Base-by-base conservation (phyloP, 2,113 vertebrate genomes). In the Ochotona curzoniae region DNA sequence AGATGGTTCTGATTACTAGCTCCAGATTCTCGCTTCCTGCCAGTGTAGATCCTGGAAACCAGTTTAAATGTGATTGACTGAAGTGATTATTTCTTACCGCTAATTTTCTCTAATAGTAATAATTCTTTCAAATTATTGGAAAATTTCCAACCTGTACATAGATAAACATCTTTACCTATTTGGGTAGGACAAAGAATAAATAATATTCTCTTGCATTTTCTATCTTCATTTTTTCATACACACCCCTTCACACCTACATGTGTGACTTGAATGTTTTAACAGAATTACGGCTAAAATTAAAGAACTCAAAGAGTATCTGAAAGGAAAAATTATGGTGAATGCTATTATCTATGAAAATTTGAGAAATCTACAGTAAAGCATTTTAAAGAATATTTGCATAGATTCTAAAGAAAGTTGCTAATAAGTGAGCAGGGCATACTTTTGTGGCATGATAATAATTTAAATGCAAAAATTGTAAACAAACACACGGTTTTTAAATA, bases 211-310 rank as follows among this genome's bases (percentile, higher is more conserved):
- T 67, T 2, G 84, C 35, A 32, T n/a, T 95, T 47, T 87, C 28
- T 78, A 17, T 82, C 3, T 20, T 75, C 2, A 30, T 1, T 64
- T 28, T 67, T 0, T 63, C 38, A 38, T 30, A 47, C 17, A 49
- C 51, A 25, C 25, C 17, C n/a, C 26, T 9, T 26, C 25, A 26
- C 54, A 38, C 30, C 63, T 10, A 67, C 17, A 30, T 73, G 70
- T 57, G 54, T 25, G 11, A 30, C 49, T 88, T 92, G 49, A 89
- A 61, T 89, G 12, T 83, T 63, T 57, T 64, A 51, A 28, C 10
- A 75, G n/a, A 63, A 76, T 84, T 81, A 74, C 78, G 82, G 61
- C 23, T 83, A 18, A 91, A 88, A 63, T 88, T 89, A 90, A 92
- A 93, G 86, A 81, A 80, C 2, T 66, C 3, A 66, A 76, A 60